These are phyloP conservation scores for Otocyon megalotis DNA, from an alignment of 2,113 vertebrate genomes.

Conservation along the genomic window DNA sequence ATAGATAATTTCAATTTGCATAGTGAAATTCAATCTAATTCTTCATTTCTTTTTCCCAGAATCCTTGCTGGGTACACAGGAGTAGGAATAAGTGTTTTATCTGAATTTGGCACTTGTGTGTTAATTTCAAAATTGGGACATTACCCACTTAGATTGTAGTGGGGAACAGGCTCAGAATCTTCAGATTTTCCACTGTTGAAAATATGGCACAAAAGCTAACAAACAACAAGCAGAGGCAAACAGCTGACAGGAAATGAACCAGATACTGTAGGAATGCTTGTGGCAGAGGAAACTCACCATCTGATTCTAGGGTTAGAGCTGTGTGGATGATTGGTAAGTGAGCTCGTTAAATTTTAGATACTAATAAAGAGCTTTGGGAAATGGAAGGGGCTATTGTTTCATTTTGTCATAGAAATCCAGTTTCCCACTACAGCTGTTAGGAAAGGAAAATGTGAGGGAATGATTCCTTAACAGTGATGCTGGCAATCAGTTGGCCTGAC, in stretches of 20 bases:
- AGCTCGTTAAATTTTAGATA: neutral
- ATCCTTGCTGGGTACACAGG: neutral
- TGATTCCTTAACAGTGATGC: neutral
- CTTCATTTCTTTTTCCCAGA: neutral
- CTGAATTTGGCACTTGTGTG: neutral
- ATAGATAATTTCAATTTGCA: neutral
- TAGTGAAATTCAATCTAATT: neutral
- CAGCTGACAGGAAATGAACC: neutral
- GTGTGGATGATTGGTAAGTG: neutral
- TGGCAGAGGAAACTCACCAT: neutral
- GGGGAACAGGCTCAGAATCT: neutral
- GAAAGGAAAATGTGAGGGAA: neutral
- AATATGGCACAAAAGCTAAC: neutral
- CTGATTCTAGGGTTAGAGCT: neutral
- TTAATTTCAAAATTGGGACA: neutral
- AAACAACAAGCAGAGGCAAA: neutral
- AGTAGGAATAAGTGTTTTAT: neutral
- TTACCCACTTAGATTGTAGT: neutral
- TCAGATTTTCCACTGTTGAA: neutral
- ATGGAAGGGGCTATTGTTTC: neutral
- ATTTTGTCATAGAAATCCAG: slow-evolving; percentile 18
- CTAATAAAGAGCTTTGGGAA: neutral
- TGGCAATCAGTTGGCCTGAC: neutral
- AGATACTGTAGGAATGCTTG: neutral
- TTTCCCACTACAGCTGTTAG: neutral